Percentiles rank a stretch among this genome's conserved stretches.
Evolutionary conservation across 2,888 invertebrate genomes (phyloP).

Genomic region (Mimas tiliae): DNA sequence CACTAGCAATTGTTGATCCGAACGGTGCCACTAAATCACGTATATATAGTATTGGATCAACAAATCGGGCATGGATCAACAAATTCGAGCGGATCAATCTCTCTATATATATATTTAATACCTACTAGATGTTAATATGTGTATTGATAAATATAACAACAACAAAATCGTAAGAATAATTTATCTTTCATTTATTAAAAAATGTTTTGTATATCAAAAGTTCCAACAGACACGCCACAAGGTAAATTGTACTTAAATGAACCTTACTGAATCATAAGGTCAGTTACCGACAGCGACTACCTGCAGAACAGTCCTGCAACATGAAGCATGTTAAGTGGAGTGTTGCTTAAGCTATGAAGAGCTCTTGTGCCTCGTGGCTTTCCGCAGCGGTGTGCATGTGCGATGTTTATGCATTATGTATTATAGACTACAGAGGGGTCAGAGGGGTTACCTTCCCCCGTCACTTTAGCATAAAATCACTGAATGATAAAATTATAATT

Average conservation of each 20-base stretch:
- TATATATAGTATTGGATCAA: too few relatives aligned
- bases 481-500: background rate
- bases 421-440: constrained; percentile 17
- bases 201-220: too few relatives aligned
- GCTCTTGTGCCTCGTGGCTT: constrained; percentile 48
- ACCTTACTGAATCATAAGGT: constrained; percentile 32
- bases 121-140: too few relatives aligned
- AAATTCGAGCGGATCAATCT: too few relatives aligned
- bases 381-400: constrained; percentile 46
- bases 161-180: too few relatives aligned
- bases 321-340: constrained; percentile 39
- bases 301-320: constrained; percentile 25
- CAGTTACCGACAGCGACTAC: constrained; percentile 34
- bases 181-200: too few relatives aligned
- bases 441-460: constrained; percentile 18
- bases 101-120: too few relatives aligned
- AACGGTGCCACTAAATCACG: too few relatives aligned
- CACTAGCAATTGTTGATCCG: too few relatives aligned
- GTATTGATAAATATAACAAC: too few relatives aligned
- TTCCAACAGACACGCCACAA: too few relatives aligned
- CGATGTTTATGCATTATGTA: constrained; percentile 58
- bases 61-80: too few relatives aligned
- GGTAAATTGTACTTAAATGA: background rate
- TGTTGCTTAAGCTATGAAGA: constrained; percentile 53
- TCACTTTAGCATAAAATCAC: background rate